Percentiles rank a stretch among this genome's conserved stretches.
These are phyloP conservation scores for Lutraria lutraria DNA, from an alignment of 2,888 invertebrate genomes.

Conservation along the genomic window DNA sequence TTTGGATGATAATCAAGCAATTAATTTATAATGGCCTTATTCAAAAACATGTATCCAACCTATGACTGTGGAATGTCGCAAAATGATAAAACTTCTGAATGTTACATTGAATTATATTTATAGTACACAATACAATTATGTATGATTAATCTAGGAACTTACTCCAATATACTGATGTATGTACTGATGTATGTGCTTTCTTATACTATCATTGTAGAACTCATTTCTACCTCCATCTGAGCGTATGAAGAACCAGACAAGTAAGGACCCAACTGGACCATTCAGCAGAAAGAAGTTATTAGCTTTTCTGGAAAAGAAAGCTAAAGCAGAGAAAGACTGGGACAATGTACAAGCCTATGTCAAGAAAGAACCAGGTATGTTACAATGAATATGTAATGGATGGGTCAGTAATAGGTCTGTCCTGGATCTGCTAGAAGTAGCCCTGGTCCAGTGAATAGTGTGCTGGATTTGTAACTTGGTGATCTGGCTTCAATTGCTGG, in stretches of 20 bases:
- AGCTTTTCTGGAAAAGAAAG: constrained; percentile 93
- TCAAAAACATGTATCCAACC: neutral
- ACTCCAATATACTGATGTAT: too few species aligned
- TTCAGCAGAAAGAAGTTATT: constrained; percentile 92
- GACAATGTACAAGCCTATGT: constrained; percentile 98
- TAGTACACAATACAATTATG: too few species aligned
- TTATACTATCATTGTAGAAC: constrained; percentile 91
- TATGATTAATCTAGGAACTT: too few species aligned
- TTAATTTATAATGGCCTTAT: too few species aligned
- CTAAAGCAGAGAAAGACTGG: constrained; percentile 98
- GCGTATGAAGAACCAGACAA: constrained; percentile 98
- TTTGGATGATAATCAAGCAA: too few species aligned
- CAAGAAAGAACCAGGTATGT: constrained; percentile 88
- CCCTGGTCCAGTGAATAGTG: too few species aligned
- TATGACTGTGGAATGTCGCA: neutral
- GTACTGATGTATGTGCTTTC: too few species aligned
- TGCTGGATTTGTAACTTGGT: too few species aligned
- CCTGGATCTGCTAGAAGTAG: neutral
- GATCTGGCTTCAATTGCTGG: too few species aligned
- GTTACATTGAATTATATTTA: too few species aligned
- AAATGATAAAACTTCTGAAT: too few species aligned
- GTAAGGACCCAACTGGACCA: constrained; percentile 97
- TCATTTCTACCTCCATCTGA: constrained; percentile 98
- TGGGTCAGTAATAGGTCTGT: neutral
- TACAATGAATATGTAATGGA: neutral